These are phyloP conservation scores for Drosophila kurseongensis DNA, from an alignment of 1,140 invertebrate species.

Conservation along the genomic window DNA sequence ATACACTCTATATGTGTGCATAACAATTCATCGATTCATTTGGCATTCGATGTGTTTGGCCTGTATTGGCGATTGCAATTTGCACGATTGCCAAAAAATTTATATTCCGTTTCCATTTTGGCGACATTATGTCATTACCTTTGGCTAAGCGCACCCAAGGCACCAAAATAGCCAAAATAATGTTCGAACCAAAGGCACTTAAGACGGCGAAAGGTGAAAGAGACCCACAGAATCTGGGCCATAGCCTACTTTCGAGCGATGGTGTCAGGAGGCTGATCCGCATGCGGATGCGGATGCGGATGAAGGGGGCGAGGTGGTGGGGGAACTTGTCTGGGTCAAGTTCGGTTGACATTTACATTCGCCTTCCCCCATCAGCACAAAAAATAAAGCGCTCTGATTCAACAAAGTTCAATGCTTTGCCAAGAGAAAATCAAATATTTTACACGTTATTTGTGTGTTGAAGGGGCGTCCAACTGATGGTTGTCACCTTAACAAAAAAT, in stretches of 20 bases:
- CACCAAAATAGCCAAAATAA: constrained; percentile 36
- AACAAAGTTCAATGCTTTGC: constrained; percentile 56
- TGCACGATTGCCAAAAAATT: constrained; percentile 56
- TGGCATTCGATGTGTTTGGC: constrained; percentile 46
- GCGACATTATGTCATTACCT: constrained; percentile 59
- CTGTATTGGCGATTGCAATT: constrained; percentile 58
- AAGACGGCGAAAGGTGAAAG: constrained; percentile 36
- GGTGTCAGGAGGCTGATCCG: constrained; percentile 39
- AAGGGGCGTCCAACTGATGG: constrained; percentile 20
- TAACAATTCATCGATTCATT: constrained; percentile 60
- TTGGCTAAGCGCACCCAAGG: constrained; percentile 17
- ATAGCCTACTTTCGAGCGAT: constrained; percentile 58
- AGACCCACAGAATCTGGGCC: constrained; percentile 34
- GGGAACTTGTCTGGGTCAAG: constrained; percentile 66
- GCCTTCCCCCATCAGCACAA: constrained; percentile 3
- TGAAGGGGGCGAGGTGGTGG: constrained; percentile 21
- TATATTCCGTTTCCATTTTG: constrained; percentile 54
- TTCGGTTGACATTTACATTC: constrained; percentile 68
- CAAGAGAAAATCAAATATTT: constrained; percentile 55
- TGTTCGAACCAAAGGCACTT: constrained; percentile 15
- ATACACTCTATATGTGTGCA: constrained; percentile 1
- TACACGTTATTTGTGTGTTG: constrained; percentile 27
- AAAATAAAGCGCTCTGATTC: constrained; percentile 41
- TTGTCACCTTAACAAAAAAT: constrained; percentile 35
- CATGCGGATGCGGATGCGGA: constrained; percentile 6